These are phyloP conservation scores for Equus przewalskii DNA, from an alignment of 2,113 vertebrate genomes.

Conservation along the genomic window DNA sequence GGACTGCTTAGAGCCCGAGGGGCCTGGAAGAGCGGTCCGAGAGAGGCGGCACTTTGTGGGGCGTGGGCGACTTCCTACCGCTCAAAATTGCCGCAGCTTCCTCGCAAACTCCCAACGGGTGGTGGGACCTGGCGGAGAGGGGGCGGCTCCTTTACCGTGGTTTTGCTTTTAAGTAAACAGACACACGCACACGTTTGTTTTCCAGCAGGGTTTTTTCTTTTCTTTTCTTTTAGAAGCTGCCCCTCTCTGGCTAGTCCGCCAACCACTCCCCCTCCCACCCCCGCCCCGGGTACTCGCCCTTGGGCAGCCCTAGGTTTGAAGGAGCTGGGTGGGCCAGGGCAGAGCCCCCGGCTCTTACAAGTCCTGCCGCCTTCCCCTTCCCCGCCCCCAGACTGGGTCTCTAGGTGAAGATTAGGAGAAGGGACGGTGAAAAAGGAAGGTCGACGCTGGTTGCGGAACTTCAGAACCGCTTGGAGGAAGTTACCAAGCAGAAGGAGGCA, in stretches of 20 bases:
- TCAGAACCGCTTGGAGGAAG: not conserved
- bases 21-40: not conserved
- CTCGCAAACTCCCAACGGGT: not conserved
- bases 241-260: not conserved
- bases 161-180: conserved; percentile 56
- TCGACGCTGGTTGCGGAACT: not conserved
- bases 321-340: not conserved
- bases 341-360: not conserved
- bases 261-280: too few relatives aligned
- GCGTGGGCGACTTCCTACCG: not conserved
- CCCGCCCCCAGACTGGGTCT: not conserved
- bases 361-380: not conserved
- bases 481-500: not conserved
- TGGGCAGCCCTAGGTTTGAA: not conserved
- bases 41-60: not conserved
- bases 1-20: not conserved
- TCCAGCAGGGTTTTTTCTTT: not conserved
- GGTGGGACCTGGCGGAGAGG: not conserved
- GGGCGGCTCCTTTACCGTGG: not conserved
- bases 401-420: not conserved
- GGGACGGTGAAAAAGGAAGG: not conserved
- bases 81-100: not conserved
- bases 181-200: not conserved
- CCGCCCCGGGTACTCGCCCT: not conserved
- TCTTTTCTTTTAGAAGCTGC: not conserved